These are phyloP conservation scores for Planococcus citri DNA, from an alignment of 1,140 invertebrate genomes.

Conservation along the genomic window DNA sequence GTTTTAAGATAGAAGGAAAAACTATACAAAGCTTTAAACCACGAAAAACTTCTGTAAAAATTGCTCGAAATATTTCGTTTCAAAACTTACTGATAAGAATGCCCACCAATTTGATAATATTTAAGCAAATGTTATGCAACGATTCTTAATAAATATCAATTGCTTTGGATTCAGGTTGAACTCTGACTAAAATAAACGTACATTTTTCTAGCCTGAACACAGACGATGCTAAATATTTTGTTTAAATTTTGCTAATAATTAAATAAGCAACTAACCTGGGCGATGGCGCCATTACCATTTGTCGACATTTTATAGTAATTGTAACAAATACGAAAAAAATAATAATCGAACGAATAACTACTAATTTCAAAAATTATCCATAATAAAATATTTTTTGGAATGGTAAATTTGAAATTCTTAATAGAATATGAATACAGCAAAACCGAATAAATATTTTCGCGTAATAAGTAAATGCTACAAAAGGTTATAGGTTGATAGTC, in stretches of 20 bases:
- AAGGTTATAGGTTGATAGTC: not conserved
- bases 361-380: not conserved
- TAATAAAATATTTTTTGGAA: not conserved
- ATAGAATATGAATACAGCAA: not conserved
- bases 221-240: not conserved
- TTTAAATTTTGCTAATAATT: not conserved
- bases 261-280: constrained; percentile 2
- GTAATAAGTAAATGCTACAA: not conserved
- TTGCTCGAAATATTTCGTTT: no score
- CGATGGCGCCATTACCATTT: constrained; percentile 16
- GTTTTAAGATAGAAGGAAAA: no score
- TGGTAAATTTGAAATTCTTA: not conserved
- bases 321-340: not conserved
- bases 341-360: not conserved
- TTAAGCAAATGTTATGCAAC: no score
- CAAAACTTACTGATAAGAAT: no score
- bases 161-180: no score
- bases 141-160: no score
- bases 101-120: no score
- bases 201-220: no score
- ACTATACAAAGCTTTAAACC: no score
- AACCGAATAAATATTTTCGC: constrained; percentile 1
- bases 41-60: no score
- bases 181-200: no score
- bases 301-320: constrained; percentile 5